Percentiles rank a stretch among this genome's conserved stretches.
phyloP scores from a whole-genome alignment of 2,888 invertebrate genomes.

The Agrypnus murinus region DNA sequence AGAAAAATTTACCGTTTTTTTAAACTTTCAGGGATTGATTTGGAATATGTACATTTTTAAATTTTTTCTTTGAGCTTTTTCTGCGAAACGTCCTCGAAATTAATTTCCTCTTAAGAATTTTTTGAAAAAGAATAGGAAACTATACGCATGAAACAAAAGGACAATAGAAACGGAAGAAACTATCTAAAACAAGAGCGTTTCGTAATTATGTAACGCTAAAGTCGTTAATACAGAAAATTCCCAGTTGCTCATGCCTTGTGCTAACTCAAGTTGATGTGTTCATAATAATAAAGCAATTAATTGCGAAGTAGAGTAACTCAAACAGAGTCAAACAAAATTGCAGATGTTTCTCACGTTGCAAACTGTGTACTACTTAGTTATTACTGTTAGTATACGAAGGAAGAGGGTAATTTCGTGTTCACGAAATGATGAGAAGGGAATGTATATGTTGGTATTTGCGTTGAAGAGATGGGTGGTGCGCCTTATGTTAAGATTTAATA shows the following conservation, averaged over 20 bases:
- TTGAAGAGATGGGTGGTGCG: neutral
- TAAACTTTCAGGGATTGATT: no score
- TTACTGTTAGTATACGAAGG: neutral
- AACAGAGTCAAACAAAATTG: constrained; percentile 20
- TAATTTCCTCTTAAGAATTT: no score
- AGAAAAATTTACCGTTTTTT: no score
- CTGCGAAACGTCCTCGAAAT: no score
- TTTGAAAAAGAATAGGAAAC: no score
- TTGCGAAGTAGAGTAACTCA: constrained; percentile 30
- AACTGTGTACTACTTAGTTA: constrained; percentile 3
- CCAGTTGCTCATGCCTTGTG: no score
- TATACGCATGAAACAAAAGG: no score
- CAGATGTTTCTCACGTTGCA: constrained; percentile 15
- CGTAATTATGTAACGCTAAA: no score
- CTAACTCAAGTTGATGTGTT: no score
- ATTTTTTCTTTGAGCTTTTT: no score
- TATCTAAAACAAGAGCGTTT: neutral
- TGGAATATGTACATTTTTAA: no score
- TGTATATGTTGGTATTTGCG: constrained; percentile 8
- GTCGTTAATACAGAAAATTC: no score
- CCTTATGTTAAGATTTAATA: constrained; percentile 32
- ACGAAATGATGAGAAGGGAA: constrained; percentile 5
- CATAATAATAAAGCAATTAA: constrained; percentile 25
- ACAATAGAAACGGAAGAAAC: neutral
- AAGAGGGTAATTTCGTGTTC: neutral